Base-by-base conservation (phyloP, 2,888 invertebrate species). In the Bedellia somnulentella region DNA sequence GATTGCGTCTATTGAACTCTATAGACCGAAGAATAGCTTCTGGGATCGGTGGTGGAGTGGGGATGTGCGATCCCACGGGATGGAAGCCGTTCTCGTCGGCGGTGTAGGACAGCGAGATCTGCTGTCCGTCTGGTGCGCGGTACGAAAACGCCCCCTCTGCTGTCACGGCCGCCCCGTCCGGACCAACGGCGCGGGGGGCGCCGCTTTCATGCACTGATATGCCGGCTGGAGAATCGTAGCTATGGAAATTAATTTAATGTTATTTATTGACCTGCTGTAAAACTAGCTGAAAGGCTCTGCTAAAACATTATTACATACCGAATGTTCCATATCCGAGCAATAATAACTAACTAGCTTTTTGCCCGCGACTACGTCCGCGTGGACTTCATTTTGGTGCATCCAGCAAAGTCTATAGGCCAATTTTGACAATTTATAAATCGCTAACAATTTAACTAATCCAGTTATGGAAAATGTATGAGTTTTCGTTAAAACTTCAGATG, bases 1-100 rank as follows among this genome's bases (percentile, higher is more conserved):
- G 56, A 35, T 59, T 48, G 31, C 56, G 60, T 14, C 55, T 60
- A 50, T 63, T 64, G 48, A 44, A 57, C 38, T 66, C 59, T 27
- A 73, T 45, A 15, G 70, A 78, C 45, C 62, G 57, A 10, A 76
- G 49, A 44, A 80, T 80, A 30, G 68, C 78, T 23, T 71, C 77
- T 2, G 80, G 80, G 41, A 80, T 77, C 10, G 79, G 79, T 3
- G 80, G 80, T 2, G 80, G 75, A 0, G 79, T 80, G 27, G 81
- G 81, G 14, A 81, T 54, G 46, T 80, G 80, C 1, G 73, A 71
- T 33, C 80, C 79, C 35, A 52, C 62, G 27, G 82, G 81, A 46
- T 81, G 80, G 66, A 82, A 83, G 33, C 84, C 84, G 45, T 83
- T 82, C 52, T 85, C 84, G 45, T 85, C 85, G 24, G 85, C 84